Evolutionary conservation across 2,888 invertebrate species (phyloP).

Genomic region (Penaeus monodon): DNA sequence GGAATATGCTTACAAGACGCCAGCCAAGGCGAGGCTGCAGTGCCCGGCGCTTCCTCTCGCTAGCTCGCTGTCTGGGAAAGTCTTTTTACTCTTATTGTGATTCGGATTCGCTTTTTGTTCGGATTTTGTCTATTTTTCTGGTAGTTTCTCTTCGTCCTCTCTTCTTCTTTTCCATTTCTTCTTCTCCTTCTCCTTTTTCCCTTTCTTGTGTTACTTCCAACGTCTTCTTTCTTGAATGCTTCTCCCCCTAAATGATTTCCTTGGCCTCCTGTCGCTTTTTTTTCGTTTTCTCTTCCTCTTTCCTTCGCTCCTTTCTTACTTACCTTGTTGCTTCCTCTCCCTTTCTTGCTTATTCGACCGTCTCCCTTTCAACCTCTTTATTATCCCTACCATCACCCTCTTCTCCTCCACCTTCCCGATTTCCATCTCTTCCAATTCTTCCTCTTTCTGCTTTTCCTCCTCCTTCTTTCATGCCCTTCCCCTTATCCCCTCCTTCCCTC

Average conservation of each 20-base stretch:
- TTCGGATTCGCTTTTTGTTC: background rate
- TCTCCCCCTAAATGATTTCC: background rate
- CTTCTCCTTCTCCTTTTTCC: background rate
- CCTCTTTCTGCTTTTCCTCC: background rate
- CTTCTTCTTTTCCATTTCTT: background rate
- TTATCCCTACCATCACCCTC: background rate
- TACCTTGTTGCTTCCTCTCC: background rate
- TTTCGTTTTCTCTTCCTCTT: background rate
- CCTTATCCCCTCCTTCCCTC: background rate
- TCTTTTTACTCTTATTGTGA: background rate
- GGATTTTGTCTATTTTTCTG: background rate
- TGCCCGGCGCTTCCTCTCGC: no score
- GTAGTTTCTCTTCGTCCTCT: no score
- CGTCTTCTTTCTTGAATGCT: background rate
- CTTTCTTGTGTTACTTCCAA: background rate
- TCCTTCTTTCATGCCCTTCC: background rate
- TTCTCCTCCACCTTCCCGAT: background rate
- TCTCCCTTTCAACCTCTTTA: constrained; percentile 30
- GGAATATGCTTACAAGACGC: no score
- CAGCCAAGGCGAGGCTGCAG: no score
- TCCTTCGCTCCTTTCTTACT: background rate
- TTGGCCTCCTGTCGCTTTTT: background rate
- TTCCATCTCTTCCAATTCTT: no score
- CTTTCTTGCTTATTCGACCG: no score
- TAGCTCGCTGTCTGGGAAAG: no score